These are phyloP conservation scores for Pseudorhiza aurosa DNA, from an alignment of 30 jellyfish, hydroid and myxozoan genomes.

Conservation along the genomic window DNA sequence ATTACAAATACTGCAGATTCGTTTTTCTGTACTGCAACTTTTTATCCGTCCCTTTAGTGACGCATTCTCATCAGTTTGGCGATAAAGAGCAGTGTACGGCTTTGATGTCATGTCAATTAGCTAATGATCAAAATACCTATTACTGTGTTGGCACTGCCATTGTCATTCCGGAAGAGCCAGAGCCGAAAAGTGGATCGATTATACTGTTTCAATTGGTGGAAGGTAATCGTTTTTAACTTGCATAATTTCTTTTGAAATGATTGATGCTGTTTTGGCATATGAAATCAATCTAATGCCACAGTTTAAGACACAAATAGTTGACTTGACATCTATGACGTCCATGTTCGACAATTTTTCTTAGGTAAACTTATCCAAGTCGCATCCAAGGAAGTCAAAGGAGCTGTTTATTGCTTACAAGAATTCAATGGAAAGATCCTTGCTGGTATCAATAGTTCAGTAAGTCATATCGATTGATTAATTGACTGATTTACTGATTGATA, in stretches of 20 bases:
- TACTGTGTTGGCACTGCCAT: slow-evolving; percentile 94
- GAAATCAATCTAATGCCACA: too few species aligned
- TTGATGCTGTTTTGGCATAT: background rate
- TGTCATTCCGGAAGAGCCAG: slow-evolving; percentile 88
- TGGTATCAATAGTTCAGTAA: slow-evolving; percentile 92
- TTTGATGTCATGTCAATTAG: slow-evolving; percentile 80
- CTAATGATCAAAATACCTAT: slow-evolving; percentile 81
- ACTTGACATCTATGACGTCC: too few species aligned
- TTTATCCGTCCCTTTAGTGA: slow-evolving; percentile 42
- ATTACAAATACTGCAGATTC: too few species aligned
- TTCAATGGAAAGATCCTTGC: slow-evolving; percentile 95
- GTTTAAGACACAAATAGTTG: too few species aligned
- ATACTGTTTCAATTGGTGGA: slow-evolving; percentile 81
- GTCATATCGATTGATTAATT: too few species aligned
- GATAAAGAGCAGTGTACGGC: slow-evolving; percentile 89
- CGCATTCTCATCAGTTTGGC: slow-evolving; percentile 81
- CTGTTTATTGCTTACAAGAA: slow-evolving; percentile 80
- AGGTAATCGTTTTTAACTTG: slow-evolving; percentile 57
- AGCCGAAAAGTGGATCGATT: slow-evolving; percentile 87
- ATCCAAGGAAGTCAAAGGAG: slow-evolving; percentile 92
- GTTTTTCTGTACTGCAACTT: too few species aligned
- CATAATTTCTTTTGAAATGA: background rate
- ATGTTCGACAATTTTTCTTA: too few species aligned
- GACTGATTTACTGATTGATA: too few species aligned
- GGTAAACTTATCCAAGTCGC: slow-evolving; percentile 90